Conservation (phyloP, 1,140 invertebrate species). For the Metopolophium dirhodum region DNA sequence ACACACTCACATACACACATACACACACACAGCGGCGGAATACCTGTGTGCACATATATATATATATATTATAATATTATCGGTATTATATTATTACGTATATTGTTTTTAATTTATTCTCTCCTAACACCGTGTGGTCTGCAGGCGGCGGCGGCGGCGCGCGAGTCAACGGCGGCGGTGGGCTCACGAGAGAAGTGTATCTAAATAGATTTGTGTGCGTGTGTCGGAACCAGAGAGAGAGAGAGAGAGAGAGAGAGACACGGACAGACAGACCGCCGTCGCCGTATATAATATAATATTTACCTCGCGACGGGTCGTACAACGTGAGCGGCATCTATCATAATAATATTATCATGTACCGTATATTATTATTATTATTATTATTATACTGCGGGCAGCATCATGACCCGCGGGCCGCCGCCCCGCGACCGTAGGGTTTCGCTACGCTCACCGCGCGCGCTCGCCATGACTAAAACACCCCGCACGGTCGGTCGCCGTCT, state of each 20-base stretch:
- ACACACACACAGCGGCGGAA: not conserved
- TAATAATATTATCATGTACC: not conserved
- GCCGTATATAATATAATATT: conserved; percentile 1
- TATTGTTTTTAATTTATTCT: conserved; percentile 47
- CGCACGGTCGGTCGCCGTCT: not conserved
- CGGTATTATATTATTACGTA: conserved; percentile 14
- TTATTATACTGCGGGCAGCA: not conserved
- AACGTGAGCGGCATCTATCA: conserved; percentile 52
- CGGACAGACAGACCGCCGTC: not conserved
- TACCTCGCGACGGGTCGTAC: conserved; percentile 36
- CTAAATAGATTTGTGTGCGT: conserved; percentile 22
- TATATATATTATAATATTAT: not conserved
- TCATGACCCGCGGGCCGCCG: not conserved
- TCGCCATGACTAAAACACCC: conserved; percentile 38
- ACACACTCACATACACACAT: no score
- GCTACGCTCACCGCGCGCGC: conserved; percentile 15
- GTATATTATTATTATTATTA: conserved; percentile 16
- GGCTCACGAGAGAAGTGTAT: conserved; percentile 37
- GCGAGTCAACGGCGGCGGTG: not conserved
- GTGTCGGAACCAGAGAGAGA: not conserved
- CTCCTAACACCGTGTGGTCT: conserved; percentile 51
- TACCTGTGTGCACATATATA: not conserved
- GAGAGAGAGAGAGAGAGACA: not conserved
- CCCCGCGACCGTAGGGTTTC: conserved; percentile 22
- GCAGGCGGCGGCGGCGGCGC: not conserved